Evolutionary conservation across 2,888 invertebrate genomes (phyloP), one percentile per base, ranked within the genome.

Genomic region (Cephus sareptanus): DNA sequence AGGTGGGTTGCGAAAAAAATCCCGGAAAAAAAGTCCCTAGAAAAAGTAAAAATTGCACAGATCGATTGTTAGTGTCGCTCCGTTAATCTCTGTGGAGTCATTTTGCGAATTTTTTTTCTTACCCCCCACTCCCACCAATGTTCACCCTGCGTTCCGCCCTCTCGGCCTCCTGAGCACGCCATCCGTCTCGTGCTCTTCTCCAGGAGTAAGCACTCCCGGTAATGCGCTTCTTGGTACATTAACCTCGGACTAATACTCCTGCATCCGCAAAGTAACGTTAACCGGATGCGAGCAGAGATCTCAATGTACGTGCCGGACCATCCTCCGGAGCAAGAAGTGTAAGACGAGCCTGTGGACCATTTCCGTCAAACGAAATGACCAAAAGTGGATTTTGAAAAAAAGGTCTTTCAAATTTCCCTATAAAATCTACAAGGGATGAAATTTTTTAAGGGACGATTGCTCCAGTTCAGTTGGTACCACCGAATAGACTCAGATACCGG

Each of bases 211-310:
- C 86, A 87, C 87, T 87, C 83, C 82, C 85, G 84, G 85, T 89
- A 90, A 90, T 89, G 87, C 83, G 85, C 88, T 88, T 86, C 87
- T 86, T 86, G 87, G 88, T 89, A 86, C 90, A 90, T 90, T 89
- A 90, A 90, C 88, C 86, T 82, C 84, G 83, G 82, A 81, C 82
- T 81, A 78, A 81, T 82, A 79, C 83, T 81, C 83, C 81, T 40
- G 75, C 77, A 74, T 71, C 31, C 31, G 56, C 23, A 9, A 23
- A 56, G 56, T 6, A 56, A 56, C 56, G 56, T 56, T 56, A 56
- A 56, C 56, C 56, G 56, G 23, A 56, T 23, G 2, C 2, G 56
- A 56, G 56, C 23, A 56, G 23, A 56, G 23, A 56, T 56, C 56
- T 23, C 23, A 56, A 56, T 23, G 23, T 23, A 56, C 23, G 40